phyloP scores from a whole-genome alignment of 1,140 invertebrate genomes.

The Dinothrombium tinctorium region DNA sequence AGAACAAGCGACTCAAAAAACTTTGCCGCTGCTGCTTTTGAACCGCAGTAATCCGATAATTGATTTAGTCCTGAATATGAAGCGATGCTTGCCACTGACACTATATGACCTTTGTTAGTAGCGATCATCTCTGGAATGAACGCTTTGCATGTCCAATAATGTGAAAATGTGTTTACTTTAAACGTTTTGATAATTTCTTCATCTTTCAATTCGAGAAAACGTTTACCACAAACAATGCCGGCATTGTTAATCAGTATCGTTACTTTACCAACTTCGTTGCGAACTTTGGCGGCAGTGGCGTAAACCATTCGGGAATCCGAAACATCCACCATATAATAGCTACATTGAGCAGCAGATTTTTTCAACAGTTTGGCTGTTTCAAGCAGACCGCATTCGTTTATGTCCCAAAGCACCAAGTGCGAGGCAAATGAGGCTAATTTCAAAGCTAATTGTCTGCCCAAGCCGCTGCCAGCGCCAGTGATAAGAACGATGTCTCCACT shows the following conservation, averaged over 20 bases:
- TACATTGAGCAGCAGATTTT: constrained; percentile 19
- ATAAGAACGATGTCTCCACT: constrained; percentile 16
- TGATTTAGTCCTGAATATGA: constrained; percentile 56
- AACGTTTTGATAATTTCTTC: constrained; percentile 33
- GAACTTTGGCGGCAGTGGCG: constrained; percentile 47
- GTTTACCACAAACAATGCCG: constrained; percentile 62
- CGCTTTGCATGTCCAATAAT: constrained; percentile 35
- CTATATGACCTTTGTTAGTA: constrained; percentile 67
- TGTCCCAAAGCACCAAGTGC: constrained; percentile 16
- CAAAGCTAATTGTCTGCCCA: constrained; percentile 17
- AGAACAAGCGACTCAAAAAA: constrained; percentile 60
- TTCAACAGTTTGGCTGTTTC: constrained; percentile 9
- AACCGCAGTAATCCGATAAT: constrained; percentile 80
- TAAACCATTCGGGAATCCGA: constrained; percentile 54
- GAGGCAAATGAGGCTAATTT: constrained; percentile 13
- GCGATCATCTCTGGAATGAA: constrained; percentile 44
- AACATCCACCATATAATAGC: constrained; percentile 30
- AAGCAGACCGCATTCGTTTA: constrained; percentile 14
- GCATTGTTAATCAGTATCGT: constrained; percentile 80
- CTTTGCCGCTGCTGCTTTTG: constrained; percentile 76
- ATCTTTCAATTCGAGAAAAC: constrained; percentile 60
- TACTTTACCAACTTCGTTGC: constrained; percentile 56
- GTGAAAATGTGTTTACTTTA: constrained; percentile 34
- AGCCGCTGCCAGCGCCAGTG: constrained; percentile 20
- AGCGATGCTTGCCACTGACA: constrained; percentile 78